phyloP scores from a whole-genome alignment of 1,140 invertebrate species.

The Drosophila aff. region DNA sequence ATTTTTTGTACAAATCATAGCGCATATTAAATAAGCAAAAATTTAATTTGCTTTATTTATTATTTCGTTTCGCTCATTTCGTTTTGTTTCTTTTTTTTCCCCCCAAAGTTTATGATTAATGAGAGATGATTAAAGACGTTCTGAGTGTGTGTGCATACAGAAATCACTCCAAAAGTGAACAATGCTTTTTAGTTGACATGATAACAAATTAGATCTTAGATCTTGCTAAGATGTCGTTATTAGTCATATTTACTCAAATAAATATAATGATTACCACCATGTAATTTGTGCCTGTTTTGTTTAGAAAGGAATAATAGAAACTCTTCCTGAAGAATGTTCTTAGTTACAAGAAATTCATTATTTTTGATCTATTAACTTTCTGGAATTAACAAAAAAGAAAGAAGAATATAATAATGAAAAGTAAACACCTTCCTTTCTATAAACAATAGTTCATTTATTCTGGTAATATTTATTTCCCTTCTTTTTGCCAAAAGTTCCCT shows the following conservation, averaged over 20 bases:
- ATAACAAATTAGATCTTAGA: neutral
- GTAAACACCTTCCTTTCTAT: no score
- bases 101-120: slow-evolving; percentile 77
- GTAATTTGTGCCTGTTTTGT: no score
- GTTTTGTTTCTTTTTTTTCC: slow-evolving; percentile 43
- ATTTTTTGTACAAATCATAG: slow-evolving; percentile 56
- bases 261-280: no score
- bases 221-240: no score
- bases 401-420: no score
- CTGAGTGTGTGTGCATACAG: slow-evolving; percentile 14
- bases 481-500: neutral
- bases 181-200: neutral
- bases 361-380: no score
- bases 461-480: neutral
- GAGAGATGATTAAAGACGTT: slow-evolving; percentile 68
- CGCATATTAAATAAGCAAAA: slow-evolving; percentile 63
- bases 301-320: neutral
- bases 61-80: slow-evolving; percentile 35
- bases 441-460: neutral
- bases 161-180: neutral
- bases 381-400: neutral
- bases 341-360: no score
- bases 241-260: no score
- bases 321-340: neutral
- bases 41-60: slow-evolving; percentile 69